Evolutionary conservation across 2,797 vertebrate genomes (phyloP).

Genomic region (Bothrops alternatus): DNA sequence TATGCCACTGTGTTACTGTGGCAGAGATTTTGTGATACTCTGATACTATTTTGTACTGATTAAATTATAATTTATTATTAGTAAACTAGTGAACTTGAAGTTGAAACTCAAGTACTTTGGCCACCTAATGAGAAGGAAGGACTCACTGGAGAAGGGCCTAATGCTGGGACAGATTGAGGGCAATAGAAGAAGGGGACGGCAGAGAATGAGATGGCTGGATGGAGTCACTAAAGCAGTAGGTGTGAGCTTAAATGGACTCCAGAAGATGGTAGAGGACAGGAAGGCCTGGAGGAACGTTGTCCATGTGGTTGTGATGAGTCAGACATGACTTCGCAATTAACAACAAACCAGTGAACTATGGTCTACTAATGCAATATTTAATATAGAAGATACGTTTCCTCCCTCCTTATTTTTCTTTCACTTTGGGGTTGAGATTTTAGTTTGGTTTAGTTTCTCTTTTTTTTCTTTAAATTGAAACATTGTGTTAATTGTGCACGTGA

Average conservation of each 20-base stretch:
- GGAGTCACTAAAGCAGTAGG: too few species aligned
- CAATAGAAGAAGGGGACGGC: too few species aligned
- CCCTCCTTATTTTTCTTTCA: background rate
- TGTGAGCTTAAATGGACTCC: too few species aligned
- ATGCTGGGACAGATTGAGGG: too few species aligned
- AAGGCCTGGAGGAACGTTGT: too few species aligned
- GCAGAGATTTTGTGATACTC: background rate
- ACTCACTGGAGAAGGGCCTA: too few species aligned
- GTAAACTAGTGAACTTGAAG: background rate
- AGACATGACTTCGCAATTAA: too few species aligned
- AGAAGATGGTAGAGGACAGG: too few species aligned
- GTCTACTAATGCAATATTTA: background rate
- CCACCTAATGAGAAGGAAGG: too few species aligned
- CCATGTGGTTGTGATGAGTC: too few species aligned
- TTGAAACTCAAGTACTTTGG: too few species aligned
- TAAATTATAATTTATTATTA: background rate
- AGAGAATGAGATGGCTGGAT: too few species aligned
- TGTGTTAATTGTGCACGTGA: background rate
- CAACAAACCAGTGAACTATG: background rate
- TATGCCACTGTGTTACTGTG: background rate
- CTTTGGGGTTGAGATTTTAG: background rate
- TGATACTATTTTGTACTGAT: background rate
- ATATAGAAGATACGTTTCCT: background rate
- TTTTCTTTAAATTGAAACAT: background rate
- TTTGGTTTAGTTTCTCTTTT: background rate